These are phyloP conservation scores for Nomada fucata DNA, from an alignment of 2,888 invertebrate genomes.

Conservation along the genomic window DNA sequence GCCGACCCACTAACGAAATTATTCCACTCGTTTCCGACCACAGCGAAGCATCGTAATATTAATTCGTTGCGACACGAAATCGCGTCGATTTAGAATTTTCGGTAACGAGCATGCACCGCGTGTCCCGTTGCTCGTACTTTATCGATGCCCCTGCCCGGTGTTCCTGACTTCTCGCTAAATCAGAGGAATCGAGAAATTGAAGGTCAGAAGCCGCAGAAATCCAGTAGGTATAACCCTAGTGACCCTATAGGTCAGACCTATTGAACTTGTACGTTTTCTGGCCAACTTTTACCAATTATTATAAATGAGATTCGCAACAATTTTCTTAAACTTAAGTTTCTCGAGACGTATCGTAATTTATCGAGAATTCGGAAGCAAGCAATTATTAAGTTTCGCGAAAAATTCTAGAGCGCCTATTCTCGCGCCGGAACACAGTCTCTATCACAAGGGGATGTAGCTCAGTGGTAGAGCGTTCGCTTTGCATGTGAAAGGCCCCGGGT, in stretches of 20 bases:
- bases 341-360: too few species aligned
- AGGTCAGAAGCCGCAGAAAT: too few species aligned
- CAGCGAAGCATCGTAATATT: background rate
- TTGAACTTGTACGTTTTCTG: too few species aligned
- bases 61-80: background rate
- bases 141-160: background rate
- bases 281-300: too few species aligned
- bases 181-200: too few species aligned
- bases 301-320: too few species aligned
- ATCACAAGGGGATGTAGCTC: slow-evolving; percentile 94
- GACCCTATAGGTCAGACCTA: too few species aligned
- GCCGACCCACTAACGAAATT: background rate
- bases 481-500: slow-evolving; percentile 99
- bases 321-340: too few species aligned
- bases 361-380: too few species aligned
- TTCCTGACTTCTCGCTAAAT: too few species aligned
- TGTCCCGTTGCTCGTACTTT: background rate
- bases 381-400: too few species aligned
- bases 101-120: background rate
- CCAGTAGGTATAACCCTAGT: too few species aligned
- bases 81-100: background rate
- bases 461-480: slow-evolving; percentile 99
- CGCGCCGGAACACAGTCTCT: background rate
- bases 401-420: background rate
- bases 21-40: background rate